Evolutionary conservation across 2,888 invertebrate species (phyloP).

Genomic region (Disparrhopalites patrizii): DNA sequence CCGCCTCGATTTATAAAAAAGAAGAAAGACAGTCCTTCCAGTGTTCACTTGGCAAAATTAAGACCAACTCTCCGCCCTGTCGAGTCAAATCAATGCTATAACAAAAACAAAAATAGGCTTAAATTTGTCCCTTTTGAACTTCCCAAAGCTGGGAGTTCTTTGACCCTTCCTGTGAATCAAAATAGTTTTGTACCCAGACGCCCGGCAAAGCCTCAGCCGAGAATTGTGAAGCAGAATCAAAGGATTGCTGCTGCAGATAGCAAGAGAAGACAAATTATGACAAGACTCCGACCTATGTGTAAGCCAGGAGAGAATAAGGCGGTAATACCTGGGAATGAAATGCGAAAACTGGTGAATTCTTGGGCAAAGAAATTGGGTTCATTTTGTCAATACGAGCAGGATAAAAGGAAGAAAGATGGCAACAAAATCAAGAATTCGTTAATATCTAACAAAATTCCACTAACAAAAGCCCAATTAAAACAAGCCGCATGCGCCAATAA

Average conservation of each 20-base stretch:
- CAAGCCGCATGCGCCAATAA: neutral
- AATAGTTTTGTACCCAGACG: neutral
- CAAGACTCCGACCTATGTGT: neutral
- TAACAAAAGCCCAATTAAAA: neutral
- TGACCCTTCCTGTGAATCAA: neutral
- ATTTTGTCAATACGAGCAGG: neutral
- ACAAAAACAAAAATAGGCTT: neutral
- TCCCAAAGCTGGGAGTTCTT: neutral
- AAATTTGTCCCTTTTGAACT: slow-evolving; percentile 12
- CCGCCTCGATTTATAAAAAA: slow-evolving; percentile 8
- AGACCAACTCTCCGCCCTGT: slow-evolving; percentile 15
- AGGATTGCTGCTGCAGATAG: neutral
- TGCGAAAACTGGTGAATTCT: slow-evolving; percentile 3
- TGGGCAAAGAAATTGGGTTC: slow-evolving; percentile 14
- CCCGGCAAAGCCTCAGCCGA: neutral
- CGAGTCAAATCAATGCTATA: neutral
- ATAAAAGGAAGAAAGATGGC: neutral
- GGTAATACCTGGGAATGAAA: neutral
- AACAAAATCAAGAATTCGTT: neutral
- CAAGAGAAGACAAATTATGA: neutral
- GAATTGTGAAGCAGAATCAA: neutral
- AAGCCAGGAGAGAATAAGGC: neutral
- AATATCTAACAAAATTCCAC: neutral
- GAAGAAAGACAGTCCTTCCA: neutral
- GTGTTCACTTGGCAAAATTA: neutral